Percentiles rank a stretch among this genome's conserved stretches.
Conservation (phyloP, 2,888 invertebrate species). For the Melanargia galathea region DNA sequence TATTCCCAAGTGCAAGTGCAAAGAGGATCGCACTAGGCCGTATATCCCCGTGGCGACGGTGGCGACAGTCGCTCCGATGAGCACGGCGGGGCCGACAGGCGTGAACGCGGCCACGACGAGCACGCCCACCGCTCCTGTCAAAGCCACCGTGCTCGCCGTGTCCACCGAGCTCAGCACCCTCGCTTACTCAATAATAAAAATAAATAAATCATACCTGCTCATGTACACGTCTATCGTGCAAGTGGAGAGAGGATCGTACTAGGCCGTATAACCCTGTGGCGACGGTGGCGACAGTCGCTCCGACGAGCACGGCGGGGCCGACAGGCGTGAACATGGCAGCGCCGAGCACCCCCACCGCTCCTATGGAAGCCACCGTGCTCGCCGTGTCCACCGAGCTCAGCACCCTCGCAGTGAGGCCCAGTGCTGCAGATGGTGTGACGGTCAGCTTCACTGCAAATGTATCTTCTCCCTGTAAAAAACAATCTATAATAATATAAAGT, state of each 20-base stretch:
- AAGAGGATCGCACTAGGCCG: constrained; percentile 75
- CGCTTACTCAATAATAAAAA: neutral
- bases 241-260: constrained; percentile 71
- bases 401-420: constrained; percentile 67
- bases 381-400: constrained; percentile 69
- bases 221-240: constrained; percentile 75
- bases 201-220: constrained; percentile 66
- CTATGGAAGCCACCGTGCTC: constrained; percentile 68
- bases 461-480: constrained; percentile 57
- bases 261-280: constrained; percentile 79
- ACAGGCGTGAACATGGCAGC: constrained; percentile 78
- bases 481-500: too few relatives aligned
- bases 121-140: constrained; percentile 76
- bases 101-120: constrained; percentile 76
- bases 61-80: constrained; percentile 73
- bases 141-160: constrained; percentile 65
- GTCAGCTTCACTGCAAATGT: constrained; percentile 65
- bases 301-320: constrained; percentile 71
- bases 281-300: constrained; percentile 72
- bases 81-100: constrained; percentile 73
- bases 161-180: neutral
- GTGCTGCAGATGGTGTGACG: constrained; percentile 66
- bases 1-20: constrained; percentile 69
- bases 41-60: constrained; percentile 76
- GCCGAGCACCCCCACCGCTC: constrained; percentile 77